These are phyloP conservation scores for Platygyra sinensis DNA, from an alignment of 64 coral and sea anemone genomes.

Conservation along the genomic window DNA sequence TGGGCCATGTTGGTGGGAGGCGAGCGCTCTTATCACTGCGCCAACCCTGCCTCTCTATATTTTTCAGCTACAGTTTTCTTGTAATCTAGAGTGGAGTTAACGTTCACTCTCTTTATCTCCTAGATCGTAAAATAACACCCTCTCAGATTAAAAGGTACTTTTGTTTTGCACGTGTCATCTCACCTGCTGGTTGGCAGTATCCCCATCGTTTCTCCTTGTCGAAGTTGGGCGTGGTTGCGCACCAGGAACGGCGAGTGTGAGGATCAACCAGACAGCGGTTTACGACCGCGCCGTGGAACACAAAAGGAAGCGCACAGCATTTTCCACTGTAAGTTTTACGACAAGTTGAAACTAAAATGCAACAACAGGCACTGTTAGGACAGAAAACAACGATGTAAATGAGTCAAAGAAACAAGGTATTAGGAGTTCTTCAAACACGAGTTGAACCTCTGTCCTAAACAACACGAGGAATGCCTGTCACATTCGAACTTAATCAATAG, in stretches of 20 bases:
- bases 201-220: conserved; percentile 72
- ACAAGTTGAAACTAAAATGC: conserved; percentile 21
- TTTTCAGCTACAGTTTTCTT: too few species aligned
- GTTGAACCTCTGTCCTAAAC: too few species aligned
- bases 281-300: conserved; percentile 46
- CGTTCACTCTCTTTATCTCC: too few species aligned
- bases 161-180: background rate
- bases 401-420: too few species aligned
- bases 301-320: conserved; percentile 64
- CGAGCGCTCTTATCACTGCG: too few species aligned
- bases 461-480: too few species aligned
- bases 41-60: too few species aligned
- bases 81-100: too few species aligned
- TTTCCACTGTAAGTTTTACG: conserved; percentile 47
- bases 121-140: too few species aligned
- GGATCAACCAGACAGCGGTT: conserved; percentile 45
- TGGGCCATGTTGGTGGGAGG: too few species aligned
- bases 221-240: conserved; percentile 69
- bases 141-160: background rate
- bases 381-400: background rate
- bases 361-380: background rate
- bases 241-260: conserved; percentile 58
- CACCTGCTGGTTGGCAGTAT: conserved; percentile 68
- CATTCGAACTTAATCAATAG: too few species aligned
- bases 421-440: too few species aligned